Base-by-base conservation (phyloP, 2,113 vertebrate genomes). In the Oryzias javanicus region DNA sequence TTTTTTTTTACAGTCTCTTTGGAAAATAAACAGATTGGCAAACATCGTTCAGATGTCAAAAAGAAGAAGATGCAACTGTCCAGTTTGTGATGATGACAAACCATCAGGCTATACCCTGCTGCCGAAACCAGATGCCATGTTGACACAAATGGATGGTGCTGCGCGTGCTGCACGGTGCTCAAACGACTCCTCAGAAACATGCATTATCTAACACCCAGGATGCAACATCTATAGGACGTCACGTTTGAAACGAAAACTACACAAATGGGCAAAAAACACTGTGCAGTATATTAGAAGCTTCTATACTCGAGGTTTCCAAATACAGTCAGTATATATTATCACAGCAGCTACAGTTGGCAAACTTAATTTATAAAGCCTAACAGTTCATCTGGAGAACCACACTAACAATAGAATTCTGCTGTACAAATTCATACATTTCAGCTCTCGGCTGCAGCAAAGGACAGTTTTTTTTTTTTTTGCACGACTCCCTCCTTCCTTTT, bases 61-160 rank as follows among this genome's bases (percentile, higher is more conserved):
- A 19, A 17, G n/a, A 47, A 18, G 46, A 18, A n/a, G 19, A 35
- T 3, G 40, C 18, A 42, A 47, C 54, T 55, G 73, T 74, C 71
- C 71, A 61, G 64, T 78, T 65, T 52, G 56, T 49, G 71, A 25
- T 27, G 64, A 58, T 76, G 79, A 84, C 73, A 66, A 76, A 85
- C 67, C 52, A 50, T 22, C 64, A 55, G 64, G 65, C 57, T 68
- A n/a, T n/a, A 57, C 57, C 68, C 70, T n/a, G 76, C 49, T 42
- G 48, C 67, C 69, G 46, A 53, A 47, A 73, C 60, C 80, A 76
- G 79, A 74, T 85, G 82, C 74, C 76, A 42, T 8, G 49, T 24
- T 24, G 49, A 78, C 63, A 80, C 57, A 73, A 59, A 63, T 71
- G 47, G 71, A 74, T 51, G 50, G 52, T 46, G 59, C 48, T 71